These are phyloP conservation scores for Lasioglossum pauxillum DNA, from an alignment of 2,888 invertebrate species.

Conservation along the genomic window DNA sequence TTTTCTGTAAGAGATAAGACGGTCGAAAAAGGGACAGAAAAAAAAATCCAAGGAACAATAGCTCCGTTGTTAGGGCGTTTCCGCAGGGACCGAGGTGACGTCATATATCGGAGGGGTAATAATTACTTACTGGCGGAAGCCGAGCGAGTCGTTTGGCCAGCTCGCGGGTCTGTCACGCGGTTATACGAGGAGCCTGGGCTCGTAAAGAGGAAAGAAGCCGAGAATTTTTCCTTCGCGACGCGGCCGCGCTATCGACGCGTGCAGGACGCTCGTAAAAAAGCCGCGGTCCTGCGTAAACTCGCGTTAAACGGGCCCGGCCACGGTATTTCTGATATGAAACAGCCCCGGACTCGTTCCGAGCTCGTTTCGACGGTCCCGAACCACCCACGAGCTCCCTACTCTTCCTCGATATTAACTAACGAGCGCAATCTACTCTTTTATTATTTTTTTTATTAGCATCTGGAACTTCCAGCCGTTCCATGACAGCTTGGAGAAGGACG, in stretches of 20 bases:
- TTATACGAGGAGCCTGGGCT: slow-evolving; percentile 72
- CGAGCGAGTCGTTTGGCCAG: neutral
- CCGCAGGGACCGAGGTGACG: slow-evolving; percentile 10
- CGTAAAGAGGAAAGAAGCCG: slow-evolving; percentile 73
- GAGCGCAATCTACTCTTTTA: slow-evolving; percentile 36
- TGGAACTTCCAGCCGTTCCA: neutral
- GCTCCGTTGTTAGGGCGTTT: neutral
- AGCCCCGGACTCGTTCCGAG: slow-evolving; percentile 28
- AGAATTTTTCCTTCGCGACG: slow-evolving; percentile 73
- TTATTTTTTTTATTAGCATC: slow-evolving; percentile 16
- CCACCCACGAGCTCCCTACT: neutral
- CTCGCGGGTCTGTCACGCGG: slow-evolving; percentile 51
- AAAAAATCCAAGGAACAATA: neutral
- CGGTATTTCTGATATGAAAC: slow-evolving; percentile 38
- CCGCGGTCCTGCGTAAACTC: slow-evolving; percentile 76
- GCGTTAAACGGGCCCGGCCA: slow-evolving; percentile 73
- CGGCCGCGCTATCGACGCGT: slow-evolving; percentile 73
- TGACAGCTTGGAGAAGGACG: neutral
- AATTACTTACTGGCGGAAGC: slow-evolving; percentile 50
- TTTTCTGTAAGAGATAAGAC: neutral
- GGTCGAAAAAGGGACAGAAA: neutral
- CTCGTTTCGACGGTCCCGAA: neutral
- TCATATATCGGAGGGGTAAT: slow-evolving; percentile 44
- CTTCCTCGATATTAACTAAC: slow-evolving; percentile 42
- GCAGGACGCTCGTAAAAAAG: slow-evolving; percentile 77